Evolutionary conservation across 2,113 vertebrate genomes (phyloP).

Genomic region (Pithys albifrons): DNA sequence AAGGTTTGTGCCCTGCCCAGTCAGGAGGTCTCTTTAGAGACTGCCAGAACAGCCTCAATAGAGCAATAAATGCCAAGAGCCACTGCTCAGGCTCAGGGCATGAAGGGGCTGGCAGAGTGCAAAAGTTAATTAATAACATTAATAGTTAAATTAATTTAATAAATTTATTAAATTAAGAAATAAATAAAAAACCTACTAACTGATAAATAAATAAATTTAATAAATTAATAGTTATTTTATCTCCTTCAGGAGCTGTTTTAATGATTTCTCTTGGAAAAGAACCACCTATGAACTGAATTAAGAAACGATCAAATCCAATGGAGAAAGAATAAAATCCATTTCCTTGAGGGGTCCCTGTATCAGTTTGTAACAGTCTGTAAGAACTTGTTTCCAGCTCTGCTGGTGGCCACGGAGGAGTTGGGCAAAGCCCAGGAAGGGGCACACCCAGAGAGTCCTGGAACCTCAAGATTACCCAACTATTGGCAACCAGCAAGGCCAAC

Average conservation of each 20-base stretch:
- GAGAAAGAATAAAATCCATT: too few relatives aligned
- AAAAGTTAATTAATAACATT: background rate
- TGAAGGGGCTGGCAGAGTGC: background rate
- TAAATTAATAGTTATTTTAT: too few relatives aligned
- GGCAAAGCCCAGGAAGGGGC: background rate
- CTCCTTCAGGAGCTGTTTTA: background rate
- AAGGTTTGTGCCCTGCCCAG: background rate
- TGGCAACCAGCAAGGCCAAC: background rate
- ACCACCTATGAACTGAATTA: too few relatives aligned
- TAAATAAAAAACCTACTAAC: too few relatives aligned
- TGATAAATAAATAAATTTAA: too few relatives aligned
- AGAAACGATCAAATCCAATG: too few relatives aligned
- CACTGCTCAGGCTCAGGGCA: background rate
- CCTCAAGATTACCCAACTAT: fast-evolving
- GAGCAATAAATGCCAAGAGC: background rate
- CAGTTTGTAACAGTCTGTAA: fast-evolving
- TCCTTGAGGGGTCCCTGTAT: too few relatives aligned
- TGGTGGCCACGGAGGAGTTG: fast-evolving
- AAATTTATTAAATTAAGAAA: too few relatives aligned
- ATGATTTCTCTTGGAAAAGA: background rate
- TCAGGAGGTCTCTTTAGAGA: background rate
- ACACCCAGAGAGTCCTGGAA: background rate
- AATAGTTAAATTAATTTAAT: too few relatives aligned
- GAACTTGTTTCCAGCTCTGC: background rate
- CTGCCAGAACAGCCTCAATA: background rate